These are phyloP conservation scores for Teinopalpus imperialis DNA, from an alignment of 2,888 invertebrate species.

Conservation along the genomic window DNA sequence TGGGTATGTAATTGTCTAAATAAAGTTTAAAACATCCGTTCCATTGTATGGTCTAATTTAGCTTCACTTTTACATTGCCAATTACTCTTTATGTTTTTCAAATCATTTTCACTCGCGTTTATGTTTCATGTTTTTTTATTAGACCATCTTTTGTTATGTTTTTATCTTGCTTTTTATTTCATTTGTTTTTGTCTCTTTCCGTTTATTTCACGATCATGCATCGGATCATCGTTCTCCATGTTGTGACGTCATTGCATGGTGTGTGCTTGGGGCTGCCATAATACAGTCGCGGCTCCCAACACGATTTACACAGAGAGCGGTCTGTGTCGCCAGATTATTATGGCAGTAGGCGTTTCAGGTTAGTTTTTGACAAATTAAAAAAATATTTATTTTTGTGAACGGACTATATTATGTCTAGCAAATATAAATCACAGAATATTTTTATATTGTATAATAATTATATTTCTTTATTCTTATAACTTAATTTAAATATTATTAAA, in stretches of 20 bases:
- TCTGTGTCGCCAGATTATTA: slow-evolving; percentile 88
- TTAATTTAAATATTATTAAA: too few relatives aligned
- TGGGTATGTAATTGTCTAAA: slow-evolving; percentile 67
- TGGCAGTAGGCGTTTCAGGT: slow-evolving; percentile 89
- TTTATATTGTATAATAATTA: too few relatives aligned
- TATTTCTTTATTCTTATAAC: too few relatives aligned
- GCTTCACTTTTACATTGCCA: slow-evolving; percentile 1
- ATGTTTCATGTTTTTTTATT: background rate
- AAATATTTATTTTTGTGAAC: too few relatives aligned
- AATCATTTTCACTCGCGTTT: background rate
- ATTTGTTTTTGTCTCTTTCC: slow-evolving; percentile 43
- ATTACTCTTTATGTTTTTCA: slow-evolving; percentile 2
- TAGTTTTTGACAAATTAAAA: too few relatives aligned
- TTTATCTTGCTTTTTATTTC: slow-evolving; percentile 36
- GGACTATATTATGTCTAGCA: too few relatives aligned
- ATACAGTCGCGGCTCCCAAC: slow-evolving; percentile 87
- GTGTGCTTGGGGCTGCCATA: slow-evolving; percentile 46
- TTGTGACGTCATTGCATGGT: slow-evolving; percentile 77
- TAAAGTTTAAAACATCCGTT: slow-evolving; percentile 35
- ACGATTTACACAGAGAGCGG: slow-evolving; percentile 85
- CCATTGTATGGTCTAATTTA: slow-evolving; percentile 1
- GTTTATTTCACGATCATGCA: slow-evolving; percentile 43
- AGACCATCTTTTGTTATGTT: background rate
- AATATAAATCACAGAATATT: too few relatives aligned
- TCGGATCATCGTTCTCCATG: slow-evolving; percentile 46